Conservation (phyloP, 2,888 invertebrate genomes). For the Baronia brevicornis region DNA sequence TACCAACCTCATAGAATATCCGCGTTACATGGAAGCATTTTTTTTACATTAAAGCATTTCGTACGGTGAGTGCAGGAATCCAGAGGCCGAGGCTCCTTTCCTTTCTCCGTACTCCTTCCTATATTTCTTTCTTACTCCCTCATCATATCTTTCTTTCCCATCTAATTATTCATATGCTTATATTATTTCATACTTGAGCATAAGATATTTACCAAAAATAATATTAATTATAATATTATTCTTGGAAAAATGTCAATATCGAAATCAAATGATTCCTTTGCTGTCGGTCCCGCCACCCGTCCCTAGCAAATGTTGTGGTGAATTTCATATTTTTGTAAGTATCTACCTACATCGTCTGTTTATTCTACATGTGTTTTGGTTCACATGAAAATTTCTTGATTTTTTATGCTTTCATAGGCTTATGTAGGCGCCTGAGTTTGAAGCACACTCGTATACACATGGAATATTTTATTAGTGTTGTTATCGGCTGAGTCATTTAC, state of each 20-base stretch:
- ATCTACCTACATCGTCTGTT: slow-evolving; percentile 73
- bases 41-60: too few species aligned
- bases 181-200: too few species aligned
- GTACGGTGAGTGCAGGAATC: too few species aligned
- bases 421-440: slow-evolving; percentile 51
- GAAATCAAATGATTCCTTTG: slow-evolving; percentile 24
- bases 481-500: slow-evolving; percentile 55
- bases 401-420: slow-evolving; percentile 74
- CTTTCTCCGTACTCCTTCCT: too few species aligned
- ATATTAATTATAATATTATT: neutral
- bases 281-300: slow-evolving; percentile 49
- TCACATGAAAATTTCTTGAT: slow-evolving; percentile 72
- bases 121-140: too few species aligned
- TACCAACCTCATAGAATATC: too few species aligned
- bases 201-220: too few species aligned
- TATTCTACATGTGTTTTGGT: slow-evolving; percentile 74
- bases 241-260: neutral
- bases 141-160: too few species aligned
- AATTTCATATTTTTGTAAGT: slow-evolving; percentile 77
- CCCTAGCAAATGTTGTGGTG: slow-evolving; percentile 74
- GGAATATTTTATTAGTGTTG: slow-evolving; percentile 62
- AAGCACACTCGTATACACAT: slow-evolving; percentile 54
- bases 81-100: too few species aligned
- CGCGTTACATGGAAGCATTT: too few species aligned
- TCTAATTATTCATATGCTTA: too few species aligned